Evolutionary conservation across 2,113 vertebrate genomes (phyloP), one percentile per base, ranked within the genome.

Genomic region (Caretta caretta): DNA sequence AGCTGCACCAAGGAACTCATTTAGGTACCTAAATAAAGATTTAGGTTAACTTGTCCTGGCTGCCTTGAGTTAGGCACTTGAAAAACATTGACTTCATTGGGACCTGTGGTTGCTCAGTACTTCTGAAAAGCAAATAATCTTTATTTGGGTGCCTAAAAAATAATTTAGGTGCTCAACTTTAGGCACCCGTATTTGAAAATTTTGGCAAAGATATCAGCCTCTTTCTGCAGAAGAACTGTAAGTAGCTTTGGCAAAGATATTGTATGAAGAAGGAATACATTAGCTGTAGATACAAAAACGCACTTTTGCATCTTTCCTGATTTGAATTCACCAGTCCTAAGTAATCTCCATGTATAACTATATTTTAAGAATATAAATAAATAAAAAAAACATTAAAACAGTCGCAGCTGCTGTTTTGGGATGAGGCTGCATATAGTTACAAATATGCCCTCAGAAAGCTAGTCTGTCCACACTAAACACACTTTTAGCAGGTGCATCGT

Each of bases 191-290:
- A 86, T 93, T 84, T 83, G 49, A n/a, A 69, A 69, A 8, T 16
- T 69, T 69, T n/a, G 35, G 35, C 62, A 69, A 69, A 69, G 10
- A 76, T 20, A 76, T 42, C 72, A 76, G 72, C 72, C 20, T 25
- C 38, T 42, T 76, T 51, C 84, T 53, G 17, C 20, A 51, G 54
- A 83, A 42, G 31, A 2, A 24, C 8, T 2, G 14, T 6, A 3
- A 0, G 1, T 57, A 38, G 3, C 17, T 6, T 50, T 84, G 81
- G n/a, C n/a, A 53, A 93, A 84, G 2, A 1, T 0, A 5, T 1
- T 81, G 20, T 57, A 4, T 59, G 90, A 31, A 83, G 17, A 35
- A 83, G 35, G 17, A 86, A 79, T 31, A 22, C 20, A 35, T 38
- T 65, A 57, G 25, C 49, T 84, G 50, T 76, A 13, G 11, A 50